Evolutionary conservation across 2,113 vertebrate genomes (phyloP), one percentile per base, ranked within the genome.

Genomic region (Hydrolagus affinis): DNA sequence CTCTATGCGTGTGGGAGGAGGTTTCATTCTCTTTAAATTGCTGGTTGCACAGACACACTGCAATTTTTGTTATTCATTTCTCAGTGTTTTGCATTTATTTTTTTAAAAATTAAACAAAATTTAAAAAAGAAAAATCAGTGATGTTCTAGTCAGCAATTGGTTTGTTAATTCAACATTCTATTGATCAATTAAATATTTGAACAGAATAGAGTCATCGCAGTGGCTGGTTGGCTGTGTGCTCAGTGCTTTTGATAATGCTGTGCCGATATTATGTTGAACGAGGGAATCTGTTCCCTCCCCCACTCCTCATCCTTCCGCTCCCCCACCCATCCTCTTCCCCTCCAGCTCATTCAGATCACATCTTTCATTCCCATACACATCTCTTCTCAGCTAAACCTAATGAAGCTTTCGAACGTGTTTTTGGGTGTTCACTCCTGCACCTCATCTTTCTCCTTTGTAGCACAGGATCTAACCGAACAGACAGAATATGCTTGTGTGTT

Each of bases 181-280:
- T 32, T 83, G 62, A 83, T 68, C 32, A 76, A 76, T 78, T n/a
- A 80, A 80, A 80, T 25, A 28, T 80, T 64, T 83, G 78, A 66
- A 80, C 76, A 80, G 12, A 60, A 25, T 23, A 80, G 76, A 62
- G 66, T 28, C 62, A 62, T 83, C 8, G 8, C 32, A 83, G 12
- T 25, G 23, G 15, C 62, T 83, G 78, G 60, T 66, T 28, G 30
- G 30, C 30, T 19, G 9, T 15, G 28, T 17, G 59, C 6, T 2
- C 7, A 0, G 12, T 17, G 11, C 17, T 6, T 25, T 62, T 28
- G 32, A 66, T 17, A 30, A 3, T 66, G 15, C 14, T 21, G 11
- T 25, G 57, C 8, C 62, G 59, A 25, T 14, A 78, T 25, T 3
- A 71, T 25, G 15, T n/a, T 4, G 25, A 72, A 72, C 0, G 70